phyloP scores from a whole-genome alignment of 30 jellyfish, hydroid and myxozoan genomes.

The Aurelia aurita complex sp. Pacific region DNA sequence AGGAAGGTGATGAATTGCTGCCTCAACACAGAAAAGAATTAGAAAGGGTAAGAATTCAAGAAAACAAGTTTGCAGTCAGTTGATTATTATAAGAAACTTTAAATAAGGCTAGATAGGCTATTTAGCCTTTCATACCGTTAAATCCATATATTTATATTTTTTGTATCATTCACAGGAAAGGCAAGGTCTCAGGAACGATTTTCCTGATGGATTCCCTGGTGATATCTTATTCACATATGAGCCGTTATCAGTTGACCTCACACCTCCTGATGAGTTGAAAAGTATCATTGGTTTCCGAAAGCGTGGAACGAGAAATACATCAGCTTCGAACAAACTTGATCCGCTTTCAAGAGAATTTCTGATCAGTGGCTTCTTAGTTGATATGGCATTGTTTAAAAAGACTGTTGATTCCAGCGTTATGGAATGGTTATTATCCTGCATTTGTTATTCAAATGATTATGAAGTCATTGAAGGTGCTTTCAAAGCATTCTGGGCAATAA shows the following conservation, averaged over 20 bases:
- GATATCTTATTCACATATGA: conserved; percentile 12
- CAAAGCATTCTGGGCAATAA: conserved; percentile 53
- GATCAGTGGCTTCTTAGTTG: conserved; percentile 47
- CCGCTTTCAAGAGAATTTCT: conserved; percentile 21
- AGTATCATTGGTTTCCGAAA: conserved; percentile 20
- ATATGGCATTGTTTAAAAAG: conserved; percentile 14
- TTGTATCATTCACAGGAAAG: conserved; percentile 10
- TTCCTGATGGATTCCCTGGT: conserved; percentile 68
- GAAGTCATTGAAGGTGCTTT: conserved; percentile 61
- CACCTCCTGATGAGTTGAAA: conserved; percentile 15
- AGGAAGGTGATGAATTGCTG: conserved; percentile 33
- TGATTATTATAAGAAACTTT: too few relatives aligned
- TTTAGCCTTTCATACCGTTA: neutral
- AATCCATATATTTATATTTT: neutral
- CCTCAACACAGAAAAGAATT: conserved; percentile 56
- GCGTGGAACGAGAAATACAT: neutral
- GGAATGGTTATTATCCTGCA: conserved; percentile 53
- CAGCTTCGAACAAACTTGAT: conserved; percentile 8
- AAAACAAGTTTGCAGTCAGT: too few relatives aligned
- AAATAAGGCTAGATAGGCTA: neutral
- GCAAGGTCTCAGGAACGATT: conserved; percentile 58
- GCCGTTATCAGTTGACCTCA: conserved; percentile 1
- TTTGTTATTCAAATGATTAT: conserved; percentile 50
- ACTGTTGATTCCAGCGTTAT: conserved; percentile 21
- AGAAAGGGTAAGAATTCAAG: conserved; percentile 11